Base-by-base conservation (phyloP, 2,113 vertebrate genomes). In the Paralichthys olivaceus region DNA sequence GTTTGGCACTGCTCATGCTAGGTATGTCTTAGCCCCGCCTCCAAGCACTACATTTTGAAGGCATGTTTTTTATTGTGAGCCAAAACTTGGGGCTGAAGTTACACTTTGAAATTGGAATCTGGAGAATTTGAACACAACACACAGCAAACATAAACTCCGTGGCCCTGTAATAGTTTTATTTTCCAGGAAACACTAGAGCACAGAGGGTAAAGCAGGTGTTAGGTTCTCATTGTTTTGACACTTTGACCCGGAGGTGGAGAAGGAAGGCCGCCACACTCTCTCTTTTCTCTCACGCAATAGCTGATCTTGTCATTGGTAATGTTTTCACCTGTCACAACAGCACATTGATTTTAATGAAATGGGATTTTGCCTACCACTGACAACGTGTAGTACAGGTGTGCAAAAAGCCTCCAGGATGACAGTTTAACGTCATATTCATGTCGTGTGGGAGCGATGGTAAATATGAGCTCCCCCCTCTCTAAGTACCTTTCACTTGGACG, bases 351-450 rank as follows among this genome's bases (percentile, higher is more conserved):
- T 63, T 89, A 78, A 87, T 86, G 62, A 53, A 73, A 88, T 69
- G 77, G 73, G 78, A 84, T 79, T 87, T 79, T 79, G 69, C 82
- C 80, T 58, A 34, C 59, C 22, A n/a, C 84, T 73, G 69, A 87
- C 70, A 79, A 85, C 75, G 86, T 85, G 89, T 74, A 62, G 69
- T 80, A 68, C 72, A 85, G 71, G 71, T 87, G 82, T 87, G 79
- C 71, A 73, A 82, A 85, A 83, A 72, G 83, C 82, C 78, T 74
- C 51, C 14, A 55, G 82, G 81, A 43, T 87, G 83, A 84, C 80
- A 78, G 78, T 77, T 88, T 82, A 87, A 87, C 83, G 64, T 76
- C 74, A 69, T 43, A 67, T 75, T 84, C 29, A 14, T 87, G 83
- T 90, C 47, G 11, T 65, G 56, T 17, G 73, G 54, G 67, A 79